phyloP scores from a whole-genome alignment of 2,113 vertebrate genomes.

The Calyptomena viridis region DNA sequence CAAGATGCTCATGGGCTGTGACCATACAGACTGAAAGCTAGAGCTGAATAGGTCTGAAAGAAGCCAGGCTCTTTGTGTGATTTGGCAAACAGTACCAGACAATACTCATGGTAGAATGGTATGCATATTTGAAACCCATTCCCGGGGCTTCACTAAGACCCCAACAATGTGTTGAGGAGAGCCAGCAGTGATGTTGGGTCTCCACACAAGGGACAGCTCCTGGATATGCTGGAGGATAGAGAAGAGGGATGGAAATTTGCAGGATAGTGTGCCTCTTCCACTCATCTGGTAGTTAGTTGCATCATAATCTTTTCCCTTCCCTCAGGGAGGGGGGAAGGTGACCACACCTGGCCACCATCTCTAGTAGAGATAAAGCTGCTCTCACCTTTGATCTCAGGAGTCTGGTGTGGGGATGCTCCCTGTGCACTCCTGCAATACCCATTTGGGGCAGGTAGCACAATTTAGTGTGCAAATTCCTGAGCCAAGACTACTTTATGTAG shows the following conservation, averaged over 20 bases:
- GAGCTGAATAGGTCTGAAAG: not conserved
- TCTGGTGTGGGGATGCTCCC: not conserved
- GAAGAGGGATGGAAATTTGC: not conserved
- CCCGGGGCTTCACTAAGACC: not conserved
- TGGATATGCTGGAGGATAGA: not conserved
- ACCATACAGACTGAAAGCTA: not conserved
- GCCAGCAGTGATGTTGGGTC: not conserved
- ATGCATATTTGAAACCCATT: not conserved
- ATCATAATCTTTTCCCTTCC: not conserved
- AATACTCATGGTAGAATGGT: not conserved
- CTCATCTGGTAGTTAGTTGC: accelerated
- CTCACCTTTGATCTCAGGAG: not conserved
- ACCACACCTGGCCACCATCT: not conserved
- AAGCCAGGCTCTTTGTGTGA: not conserved
- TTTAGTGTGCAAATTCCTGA: not conserved
- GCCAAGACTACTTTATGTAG: not conserved
- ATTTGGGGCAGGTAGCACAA: not conserved
- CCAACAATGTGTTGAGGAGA: not conserved
- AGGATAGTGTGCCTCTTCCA: not conserved
- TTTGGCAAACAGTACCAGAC: not conserved
- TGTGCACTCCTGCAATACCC: accelerated
- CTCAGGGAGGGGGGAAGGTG: not conserved
- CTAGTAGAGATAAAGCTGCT: not conserved
- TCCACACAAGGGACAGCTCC: not conserved
- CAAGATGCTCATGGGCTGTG: not conserved